Evolutionary conservation across 2,888 invertebrate species (phyloP).

Genomic region (Steinernema scapterisci): DNA sequence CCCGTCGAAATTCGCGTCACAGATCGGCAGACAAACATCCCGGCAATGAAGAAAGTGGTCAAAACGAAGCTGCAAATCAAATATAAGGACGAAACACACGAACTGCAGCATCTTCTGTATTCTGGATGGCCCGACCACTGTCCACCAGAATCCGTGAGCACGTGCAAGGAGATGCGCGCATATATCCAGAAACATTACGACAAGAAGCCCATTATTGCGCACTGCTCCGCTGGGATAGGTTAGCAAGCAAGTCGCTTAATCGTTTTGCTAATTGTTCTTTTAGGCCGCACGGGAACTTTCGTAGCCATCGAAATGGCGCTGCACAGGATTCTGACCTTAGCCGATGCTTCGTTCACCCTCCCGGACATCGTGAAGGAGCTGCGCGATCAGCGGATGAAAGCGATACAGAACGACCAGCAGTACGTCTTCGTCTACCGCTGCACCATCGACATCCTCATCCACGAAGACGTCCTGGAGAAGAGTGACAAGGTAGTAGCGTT

Average conservation of each 20-base stretch:
- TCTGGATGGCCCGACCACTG: conserved; percentile 46
- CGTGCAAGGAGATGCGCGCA: conserved; percentile 36
- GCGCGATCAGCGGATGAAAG: conserved; percentile 39
- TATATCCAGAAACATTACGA: conserved; percentile 36
- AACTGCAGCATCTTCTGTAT: conserved; percentile 37
- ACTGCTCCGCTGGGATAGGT: conserved; percentile 45
- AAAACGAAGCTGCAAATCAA: conserved; percentile 39
- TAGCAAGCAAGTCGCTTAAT: no score
- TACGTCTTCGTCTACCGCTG: conserved; percentile 35
- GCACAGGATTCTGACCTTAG: background rate
- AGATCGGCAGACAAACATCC: conserved; percentile 36
- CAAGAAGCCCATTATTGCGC: conserved; percentile 40
- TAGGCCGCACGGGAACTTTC: conserved; percentile 20
- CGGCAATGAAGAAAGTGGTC: conserved; percentile 40
- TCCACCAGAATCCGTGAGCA: conserved; percentile 37
- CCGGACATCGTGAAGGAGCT: conserved; percentile 33
- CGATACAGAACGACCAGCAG: conserved; percentile 46
- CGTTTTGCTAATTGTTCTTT: no score
- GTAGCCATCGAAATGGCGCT: background rate
- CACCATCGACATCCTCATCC: conserved; percentile 38
- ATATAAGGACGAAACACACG: conserved; percentile 15
- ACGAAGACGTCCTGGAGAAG: conserved; percentile 35
- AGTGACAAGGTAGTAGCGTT: conserved; percentile 35
- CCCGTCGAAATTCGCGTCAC: conserved; percentile 35
- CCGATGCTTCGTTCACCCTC: conserved; percentile 31